Base-by-base conservation (phyloP, 2,113 vertebrate species). In the Buteo buteo region DNA sequence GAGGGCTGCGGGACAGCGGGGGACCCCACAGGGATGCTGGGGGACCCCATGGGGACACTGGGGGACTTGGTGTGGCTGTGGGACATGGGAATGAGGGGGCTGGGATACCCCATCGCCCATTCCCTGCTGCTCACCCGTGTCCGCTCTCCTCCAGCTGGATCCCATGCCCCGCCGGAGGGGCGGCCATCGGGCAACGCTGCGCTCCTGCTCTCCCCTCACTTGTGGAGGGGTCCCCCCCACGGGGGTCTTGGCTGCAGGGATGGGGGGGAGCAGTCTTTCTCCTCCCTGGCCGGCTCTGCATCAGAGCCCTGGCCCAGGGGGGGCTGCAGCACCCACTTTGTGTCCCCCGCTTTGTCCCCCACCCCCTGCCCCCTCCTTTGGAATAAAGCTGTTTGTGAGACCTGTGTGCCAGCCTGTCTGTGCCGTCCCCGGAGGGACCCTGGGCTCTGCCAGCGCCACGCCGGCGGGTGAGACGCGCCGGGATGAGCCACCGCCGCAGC, bases 131-230 rank as follows among this genome's bases (percentile, higher is more conserved):
- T 70, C 62, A 70, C 36, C 67, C 1, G 1, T 26, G 3, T 34
- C 42, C 1, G 5, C 50, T 77, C 45, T 29, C 29, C 4, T 50
- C 31, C 38, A 59, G 62, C 34, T 26, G 28, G 55, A 45, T 58
- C 55, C 5, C 1, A 2, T 32, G 21, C 40, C 47, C 54, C 1
- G 2, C 8, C 0, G 4, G 42, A 57, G 62, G 28, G 70, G 38
- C 40, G 10, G 47, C 65, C 2, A 0, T 34, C 2, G 9, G 79
- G 55, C 64, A 77, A n/a, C 1, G 1, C 52, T 5, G 3, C 1
- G 4, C 10, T 82, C 58, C 74, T 1, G 6, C 57, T 24, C 65
- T 49, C 16, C 40, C 29, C 9, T 26, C 3, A 0, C 28, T 19
- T 16, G 11, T 1, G 3, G 44, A 54, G 38, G 38, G 79, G 8